These are phyloP conservation scores for Mizuhopecten yessoensis DNA, from an alignment of 1,140 invertebrate genomes.

Conservation along the genomic window DNA sequence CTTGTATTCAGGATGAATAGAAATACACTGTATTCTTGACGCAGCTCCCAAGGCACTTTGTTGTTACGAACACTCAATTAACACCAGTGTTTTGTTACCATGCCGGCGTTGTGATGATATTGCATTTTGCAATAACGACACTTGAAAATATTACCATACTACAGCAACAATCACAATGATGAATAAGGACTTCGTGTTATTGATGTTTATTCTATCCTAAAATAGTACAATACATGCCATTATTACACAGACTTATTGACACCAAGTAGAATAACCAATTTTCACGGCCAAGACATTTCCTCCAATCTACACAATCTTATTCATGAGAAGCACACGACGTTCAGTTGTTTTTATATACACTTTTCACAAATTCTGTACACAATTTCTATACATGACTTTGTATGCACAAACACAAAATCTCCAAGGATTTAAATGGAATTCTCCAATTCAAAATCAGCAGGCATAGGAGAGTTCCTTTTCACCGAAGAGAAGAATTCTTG, in stretches of 20 bases:
- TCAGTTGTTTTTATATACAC: background rate
- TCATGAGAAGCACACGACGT: background rate
- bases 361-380: conserved; percentile 29
- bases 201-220: conserved; percentile 39
- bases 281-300: conserved; percentile 7
- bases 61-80: background rate
- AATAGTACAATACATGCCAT: conserved; percentile 34
- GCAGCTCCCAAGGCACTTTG: background rate
- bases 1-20: conserved; percentile 13
- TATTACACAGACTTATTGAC: conserved; percentile 30
- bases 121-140: background rate
- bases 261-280: background rate
- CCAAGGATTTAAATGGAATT: conserved; percentile 33
- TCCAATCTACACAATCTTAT: background rate
- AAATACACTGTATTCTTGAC: background rate
- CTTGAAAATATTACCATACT: too few relatives aligned
- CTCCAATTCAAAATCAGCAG: background rate
- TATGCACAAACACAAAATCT: conserved; percentile 32
- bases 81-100: background rate
- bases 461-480: conserved; percentile 11
- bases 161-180: too few relatives aligned
- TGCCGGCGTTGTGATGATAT: background rate
- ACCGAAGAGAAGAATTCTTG: background rate
- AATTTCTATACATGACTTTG: conserved; percentile 31
- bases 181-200: background rate